Base-by-base conservation (phyloP, 2,888 invertebrate genomes). In the Ectropis crepuscularia region DNA sequence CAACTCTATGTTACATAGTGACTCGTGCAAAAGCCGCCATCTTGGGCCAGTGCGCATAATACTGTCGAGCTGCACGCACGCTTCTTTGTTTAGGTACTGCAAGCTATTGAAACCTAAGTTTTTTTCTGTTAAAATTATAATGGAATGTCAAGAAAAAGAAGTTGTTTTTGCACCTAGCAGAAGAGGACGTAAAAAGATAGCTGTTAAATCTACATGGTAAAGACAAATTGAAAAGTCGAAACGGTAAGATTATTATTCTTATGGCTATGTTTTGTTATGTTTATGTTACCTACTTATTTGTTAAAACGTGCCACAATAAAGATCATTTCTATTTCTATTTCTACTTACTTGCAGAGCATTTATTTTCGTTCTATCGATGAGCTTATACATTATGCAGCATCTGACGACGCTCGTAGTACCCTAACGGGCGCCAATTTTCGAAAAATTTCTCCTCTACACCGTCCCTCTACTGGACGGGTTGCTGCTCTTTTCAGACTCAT, bases 11-110 rank as follows among this genome's bases (percentile, higher is more conserved):
- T 60, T 53, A 37, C 60, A 48, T 39, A 6, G 11, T 39, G 41
- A 60, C 45, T 37, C 41, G 60, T 53, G 53, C 60, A 60, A 60
- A 60, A 53, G 16, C 53, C 53, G 53, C 53, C 60, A 60, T 60
- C 53, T 53, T 53, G 53, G 53, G 48, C 12, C 50, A 57, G 38
- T 57, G 48, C 55, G 55, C 55, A 43, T 55, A 38, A 43, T 55
- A 11, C 55, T 46, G 12, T 45, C 12, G 12, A 11, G 45, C n/a
- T 45, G 45, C 45, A 45, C 45, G 45, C 12, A 45, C 16, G 16
- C 16, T 28, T 28, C 16, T 28, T 28, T 28, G 16, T 28, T 28
- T 28, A 28, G 16, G 16, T 28, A 28, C 16, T 28, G 16, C 16
- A 28, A 28, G 16, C 16, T 28, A 28, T 28, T 28, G 4, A 28